Conservation (phyloP, 2,888 invertebrate genomes). For the Drosophila picticornis region DNA sequence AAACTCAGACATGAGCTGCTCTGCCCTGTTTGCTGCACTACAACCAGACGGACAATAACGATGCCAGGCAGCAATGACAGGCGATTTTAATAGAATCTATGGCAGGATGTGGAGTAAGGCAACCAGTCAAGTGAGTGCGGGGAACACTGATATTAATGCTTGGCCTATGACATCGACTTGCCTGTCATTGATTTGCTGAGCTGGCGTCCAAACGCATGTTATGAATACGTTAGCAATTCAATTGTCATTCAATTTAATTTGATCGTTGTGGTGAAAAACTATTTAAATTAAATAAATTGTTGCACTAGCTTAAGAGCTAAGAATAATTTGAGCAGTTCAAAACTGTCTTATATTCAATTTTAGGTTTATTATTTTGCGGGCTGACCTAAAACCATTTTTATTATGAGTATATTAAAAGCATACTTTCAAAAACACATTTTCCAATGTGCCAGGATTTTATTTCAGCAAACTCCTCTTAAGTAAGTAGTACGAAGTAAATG, state of each 20-base stretch:
- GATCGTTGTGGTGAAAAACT: not conserved
- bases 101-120: not conserved
- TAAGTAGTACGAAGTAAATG: not conserved
- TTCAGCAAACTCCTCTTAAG: not conserved
- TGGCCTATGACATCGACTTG: constrained; percentile 45
- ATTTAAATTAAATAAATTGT: not conserved
- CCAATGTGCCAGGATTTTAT: not conserved
- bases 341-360: too few species aligned
- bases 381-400: not conserved
- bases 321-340: not conserved
- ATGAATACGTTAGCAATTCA: constrained; percentile 49
- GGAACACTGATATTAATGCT: constrained; percentile 49
- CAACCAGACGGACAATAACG: constrained; percentile 68
- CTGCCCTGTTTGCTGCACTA: constrained; percentile 18
- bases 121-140: constrained; percentile 9
- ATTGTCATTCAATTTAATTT: constrained; percentile 37
- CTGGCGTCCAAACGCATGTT: constrained; percentile 23
- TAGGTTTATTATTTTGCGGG: too few species aligned
- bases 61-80: constrained; percentile 79
- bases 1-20: constrained; percentile 20
- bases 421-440: not conserved
- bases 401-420: not conserved
- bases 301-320: not conserved
- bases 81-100: constrained; percentile 82
- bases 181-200: constrained; percentile 46